These are phyloP conservation scores for Polypterus bichir DNA, from an alignment of 2,113 vertebrate genomes.

Conservation along the genomic window DNA sequence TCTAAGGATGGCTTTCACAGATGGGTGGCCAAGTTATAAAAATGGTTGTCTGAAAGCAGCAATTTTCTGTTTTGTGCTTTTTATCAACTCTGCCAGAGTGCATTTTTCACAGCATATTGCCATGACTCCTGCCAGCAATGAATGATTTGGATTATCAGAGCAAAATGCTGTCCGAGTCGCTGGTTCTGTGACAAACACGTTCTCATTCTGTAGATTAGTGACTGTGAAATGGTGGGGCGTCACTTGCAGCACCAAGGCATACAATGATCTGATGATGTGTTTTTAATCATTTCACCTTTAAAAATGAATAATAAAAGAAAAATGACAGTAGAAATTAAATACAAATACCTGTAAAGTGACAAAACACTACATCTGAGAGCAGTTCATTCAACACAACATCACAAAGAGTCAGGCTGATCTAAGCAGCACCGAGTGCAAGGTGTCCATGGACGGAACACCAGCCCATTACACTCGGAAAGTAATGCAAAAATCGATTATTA, in stretches of 20 bases:
- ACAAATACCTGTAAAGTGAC: too few species aligned
- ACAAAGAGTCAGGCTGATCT: too few species aligned
- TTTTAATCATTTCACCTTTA: not conserved
- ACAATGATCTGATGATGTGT: not conserved
- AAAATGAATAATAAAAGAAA: not conserved
- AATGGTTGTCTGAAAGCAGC: constrained; percentile 16
- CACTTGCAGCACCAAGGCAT: constrained; percentile 6
- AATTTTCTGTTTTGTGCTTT: constrained; percentile 21
- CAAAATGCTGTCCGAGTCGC: constrained; percentile 22
- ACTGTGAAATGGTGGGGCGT: constrained; percentile 19
- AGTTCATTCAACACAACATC: too few species aligned
- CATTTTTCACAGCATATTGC: constrained; percentile 13
- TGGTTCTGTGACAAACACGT: constrained; percentile 12
- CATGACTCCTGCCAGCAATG: constrained; percentile 19
- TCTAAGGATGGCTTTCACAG: constrained; percentile 12
- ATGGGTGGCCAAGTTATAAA: constrained; percentile 23
- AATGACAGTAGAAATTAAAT: too few species aligned
- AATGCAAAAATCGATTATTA: too few species aligned
- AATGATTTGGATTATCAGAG: constrained; percentile 27
- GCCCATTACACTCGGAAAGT: too few species aligned
- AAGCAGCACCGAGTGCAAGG: too few species aligned
- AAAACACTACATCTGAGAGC: too few species aligned
- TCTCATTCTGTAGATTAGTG: constrained; percentile 10
- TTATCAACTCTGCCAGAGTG: constrained; percentile 14
- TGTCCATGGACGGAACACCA: too few species aligned